Evolutionary conservation across 2,888 invertebrate species (phyloP).

Genomic region (Slavum lentiscoides): DNA sequence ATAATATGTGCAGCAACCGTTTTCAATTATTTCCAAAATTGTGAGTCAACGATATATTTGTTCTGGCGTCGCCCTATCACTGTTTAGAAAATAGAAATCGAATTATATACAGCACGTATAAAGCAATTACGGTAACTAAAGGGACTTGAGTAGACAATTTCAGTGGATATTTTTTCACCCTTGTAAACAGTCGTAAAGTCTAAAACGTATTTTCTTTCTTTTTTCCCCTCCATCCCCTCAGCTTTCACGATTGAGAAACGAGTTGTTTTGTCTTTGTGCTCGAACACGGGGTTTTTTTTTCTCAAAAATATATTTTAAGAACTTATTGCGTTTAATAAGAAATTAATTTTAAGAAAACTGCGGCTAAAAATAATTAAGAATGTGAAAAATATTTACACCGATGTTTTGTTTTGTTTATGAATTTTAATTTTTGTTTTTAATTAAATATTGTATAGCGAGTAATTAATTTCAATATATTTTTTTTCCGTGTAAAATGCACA

Average conservation of each 20-base stretch:
- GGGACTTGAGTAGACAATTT: too few relatives aligned
- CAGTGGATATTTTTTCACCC: too few relatives aligned
- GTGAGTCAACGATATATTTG: too few relatives aligned
- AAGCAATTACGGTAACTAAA: too few relatives aligned
- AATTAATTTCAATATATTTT: not conserved
- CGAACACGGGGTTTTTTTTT: not conserved
- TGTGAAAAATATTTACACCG: not conserved
- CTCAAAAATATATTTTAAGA: not conserved
- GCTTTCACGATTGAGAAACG: not conserved
- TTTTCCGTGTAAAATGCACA: not conserved
- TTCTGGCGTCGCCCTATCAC: too few relatives aligned
- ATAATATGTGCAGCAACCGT: too few relatives aligned
- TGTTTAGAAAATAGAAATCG: too few relatives aligned
- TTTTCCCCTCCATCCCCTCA: not conserved
- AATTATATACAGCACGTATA: too few relatives aligned
- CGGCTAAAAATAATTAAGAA: not conserved
- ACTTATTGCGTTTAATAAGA: not conserved
- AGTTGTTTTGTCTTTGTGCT: not conserved
- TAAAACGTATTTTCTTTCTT: not conserved
- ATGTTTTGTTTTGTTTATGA: not conserved
- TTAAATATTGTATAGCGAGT: not conserved
- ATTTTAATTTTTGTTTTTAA: not conserved
- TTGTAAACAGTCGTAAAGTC: not conserved
- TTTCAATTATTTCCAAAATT: too few relatives aligned
- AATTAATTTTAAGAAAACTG: not conserved